Base-by-base conservation (phyloP, 2,113 vertebrate genomes). In the Saccopteryx bilineata region DNA sequence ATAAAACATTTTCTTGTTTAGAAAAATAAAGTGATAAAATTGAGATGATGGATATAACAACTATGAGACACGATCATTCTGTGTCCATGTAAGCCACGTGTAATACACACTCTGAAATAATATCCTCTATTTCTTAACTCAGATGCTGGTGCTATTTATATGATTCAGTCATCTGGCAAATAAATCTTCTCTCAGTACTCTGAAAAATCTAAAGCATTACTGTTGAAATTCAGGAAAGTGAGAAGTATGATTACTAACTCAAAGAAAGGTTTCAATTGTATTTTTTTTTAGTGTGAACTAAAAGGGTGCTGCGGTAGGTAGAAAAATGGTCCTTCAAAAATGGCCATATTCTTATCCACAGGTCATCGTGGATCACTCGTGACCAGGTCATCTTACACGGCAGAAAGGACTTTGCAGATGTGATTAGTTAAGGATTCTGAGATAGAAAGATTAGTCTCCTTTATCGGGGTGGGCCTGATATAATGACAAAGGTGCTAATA, bases 1-100 rank as follows among this genome's bases (percentile, higher is more conserved):
- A 95, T 92, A 78, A 97, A 90, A 79, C n/a, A 94, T 66, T 81
- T 88, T 81, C 52, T 93, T 92, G 50, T 75, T 96, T 93, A 80
- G 46, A 54, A 90, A 96, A 95, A 81, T 52, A 96, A 90, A 84
- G 78, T 79, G 88, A 85, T 93, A 90, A 96, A 91, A 80, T 60
- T 46, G 56, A 85, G 61, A 79, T 93, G 92, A 90, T 96, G 50
- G 50, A 81, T 81, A 54, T 93, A 88, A 87, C 79, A 60, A n/a
- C 83, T 76, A 9, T 52, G 50, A 95, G 84, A 96, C 66, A 93
- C 76, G 90, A 92, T 88, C 24, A 56, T 69, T 95, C 78, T 95
- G 26, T 93, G 84, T 88, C 80, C 78, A 1, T 90, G 33, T 82
- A 92, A 86, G 24, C 65, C 9, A 24, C 17, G 50, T 87, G 18